phyloP scores from a whole-genome alignment of 2,113 vertebrate species.

The Mixornis gularis region DNA sequence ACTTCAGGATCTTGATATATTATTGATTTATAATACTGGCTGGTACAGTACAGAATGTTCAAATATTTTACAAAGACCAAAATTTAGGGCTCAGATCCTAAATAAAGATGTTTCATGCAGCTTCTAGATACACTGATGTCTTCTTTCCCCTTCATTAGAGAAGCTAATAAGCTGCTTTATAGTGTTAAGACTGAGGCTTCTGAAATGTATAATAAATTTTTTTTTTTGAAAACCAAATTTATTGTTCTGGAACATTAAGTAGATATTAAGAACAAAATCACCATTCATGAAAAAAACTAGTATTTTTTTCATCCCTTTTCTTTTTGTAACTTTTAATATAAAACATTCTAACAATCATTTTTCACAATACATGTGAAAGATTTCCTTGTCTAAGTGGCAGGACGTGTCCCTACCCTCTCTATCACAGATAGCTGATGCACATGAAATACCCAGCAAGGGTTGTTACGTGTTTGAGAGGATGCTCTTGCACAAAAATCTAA shows the following conservation, averaged over 20 bases:
- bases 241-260: background rate
- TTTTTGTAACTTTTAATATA: background rate
- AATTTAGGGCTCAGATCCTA: background rate
- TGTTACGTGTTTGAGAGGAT: background rate
- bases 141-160: background rate
- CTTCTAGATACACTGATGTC: background rate
- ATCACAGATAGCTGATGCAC: no score
- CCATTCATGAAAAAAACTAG: background rate
- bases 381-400: background rate
- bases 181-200: background rate
- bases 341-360: background rate
- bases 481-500: background rate
- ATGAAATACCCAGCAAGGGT: background rate
- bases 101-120: background rate
- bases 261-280: background rate
- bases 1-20: background rate
- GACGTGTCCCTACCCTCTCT: rapidly evolving
- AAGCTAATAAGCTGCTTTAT: background rate
- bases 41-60: background rate
- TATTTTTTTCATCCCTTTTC: background rate
- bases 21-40: background rate
- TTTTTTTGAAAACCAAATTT: background rate
- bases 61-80: background rate
- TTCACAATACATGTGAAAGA: background rate
- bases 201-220: background rate